Conservation (phyloP, 2,888 invertebrate genomes). For the Lysandra bellargus region DNA sequence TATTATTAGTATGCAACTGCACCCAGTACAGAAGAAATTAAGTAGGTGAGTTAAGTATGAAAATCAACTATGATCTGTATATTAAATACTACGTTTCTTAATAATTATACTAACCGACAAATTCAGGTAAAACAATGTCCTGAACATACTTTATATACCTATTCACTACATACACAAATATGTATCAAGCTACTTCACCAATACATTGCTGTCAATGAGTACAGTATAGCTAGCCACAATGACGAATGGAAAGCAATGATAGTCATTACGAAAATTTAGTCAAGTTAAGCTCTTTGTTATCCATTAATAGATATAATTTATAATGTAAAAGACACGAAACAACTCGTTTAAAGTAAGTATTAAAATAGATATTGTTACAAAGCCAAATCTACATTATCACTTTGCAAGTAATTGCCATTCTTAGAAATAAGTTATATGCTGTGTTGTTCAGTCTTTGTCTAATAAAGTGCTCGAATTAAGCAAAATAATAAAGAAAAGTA, state of each 20-base stretch:
- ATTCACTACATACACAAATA: slow-evolving; percentile 10
- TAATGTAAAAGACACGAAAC: neutral
- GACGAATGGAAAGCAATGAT: slow-evolving; percentile 26
- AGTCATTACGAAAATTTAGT: slow-evolving; percentile 7
- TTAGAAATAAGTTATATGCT: slow-evolving; percentile 5
- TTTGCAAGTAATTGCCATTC: slow-evolving; percentile 5
- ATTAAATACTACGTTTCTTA: neutral
- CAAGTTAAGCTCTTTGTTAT: slow-evolving; percentile 21
- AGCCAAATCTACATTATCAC: slow-evolving; percentile 21
- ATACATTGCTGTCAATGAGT: slow-evolving; percentile 18
- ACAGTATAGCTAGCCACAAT: slow-evolving; percentile 10
- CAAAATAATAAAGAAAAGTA: neutral
- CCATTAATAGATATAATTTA: neutral
- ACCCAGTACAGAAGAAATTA: no score
- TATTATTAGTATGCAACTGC: no score
- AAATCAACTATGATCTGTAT: neutral
- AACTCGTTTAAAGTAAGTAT: neutral
- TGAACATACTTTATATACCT: slow-evolving; percentile 30
- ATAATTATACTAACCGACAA: neutral
- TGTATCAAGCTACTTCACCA: neutral
- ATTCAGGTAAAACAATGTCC: slow-evolving; percentile 51
- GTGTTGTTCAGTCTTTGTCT: slow-evolving; percentile 19
- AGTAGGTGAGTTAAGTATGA: neutral
- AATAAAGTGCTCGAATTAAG: slow-evolving; percentile 1
- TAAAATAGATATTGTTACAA: slow-evolving; percentile 4